Conservation (phyloP, 2,113 vertebrate genomes). For the Solenodon paradoxus region DNA sequence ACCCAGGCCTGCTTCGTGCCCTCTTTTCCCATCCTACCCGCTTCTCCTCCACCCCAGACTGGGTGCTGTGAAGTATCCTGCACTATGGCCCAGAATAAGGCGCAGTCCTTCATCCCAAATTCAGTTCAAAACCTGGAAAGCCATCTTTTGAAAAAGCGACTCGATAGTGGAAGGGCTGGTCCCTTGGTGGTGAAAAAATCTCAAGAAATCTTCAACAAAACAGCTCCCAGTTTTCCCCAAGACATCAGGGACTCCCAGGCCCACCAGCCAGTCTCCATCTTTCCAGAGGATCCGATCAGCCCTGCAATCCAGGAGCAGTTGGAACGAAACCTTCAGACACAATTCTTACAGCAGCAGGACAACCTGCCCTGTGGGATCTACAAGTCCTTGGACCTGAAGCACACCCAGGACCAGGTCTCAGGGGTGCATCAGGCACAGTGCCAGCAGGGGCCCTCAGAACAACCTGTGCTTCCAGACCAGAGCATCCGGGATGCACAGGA, state of each 20-base stretch:
- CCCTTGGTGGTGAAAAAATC: too few species aligned
- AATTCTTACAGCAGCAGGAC: too few species aligned
- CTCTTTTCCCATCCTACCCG: neutral
- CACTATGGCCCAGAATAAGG: rapidly evolving
- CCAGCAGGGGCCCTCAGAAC: too few species aligned
- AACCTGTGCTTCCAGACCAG: too few species aligned
- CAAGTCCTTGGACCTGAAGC: too few species aligned
- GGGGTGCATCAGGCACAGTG: too few species aligned
- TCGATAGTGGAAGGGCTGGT: neutral
- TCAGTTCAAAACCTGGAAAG: neutral
- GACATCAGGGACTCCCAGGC: rapidly evolving
- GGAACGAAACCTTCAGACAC: neutral
- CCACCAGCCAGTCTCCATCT: neutral
- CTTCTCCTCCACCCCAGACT: neutral
- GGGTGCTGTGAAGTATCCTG: rapidly evolving
- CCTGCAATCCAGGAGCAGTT: neutral
- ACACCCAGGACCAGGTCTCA: neutral
- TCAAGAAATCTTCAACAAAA: neutral
- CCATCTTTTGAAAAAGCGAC: neutral
- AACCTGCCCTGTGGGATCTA: too few species aligned
- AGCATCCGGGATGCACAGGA: neutral
- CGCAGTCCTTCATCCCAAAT: rapidly evolving
- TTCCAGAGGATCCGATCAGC: neutral
- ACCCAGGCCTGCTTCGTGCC: neutral
- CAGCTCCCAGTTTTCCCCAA: neutral